Evolutionary conservation across 92 coral and sea anemone genomes (phyloP), one percentile per base, ranked within the genome.

Genomic region (Palythoa heliodiscus): DNA sequence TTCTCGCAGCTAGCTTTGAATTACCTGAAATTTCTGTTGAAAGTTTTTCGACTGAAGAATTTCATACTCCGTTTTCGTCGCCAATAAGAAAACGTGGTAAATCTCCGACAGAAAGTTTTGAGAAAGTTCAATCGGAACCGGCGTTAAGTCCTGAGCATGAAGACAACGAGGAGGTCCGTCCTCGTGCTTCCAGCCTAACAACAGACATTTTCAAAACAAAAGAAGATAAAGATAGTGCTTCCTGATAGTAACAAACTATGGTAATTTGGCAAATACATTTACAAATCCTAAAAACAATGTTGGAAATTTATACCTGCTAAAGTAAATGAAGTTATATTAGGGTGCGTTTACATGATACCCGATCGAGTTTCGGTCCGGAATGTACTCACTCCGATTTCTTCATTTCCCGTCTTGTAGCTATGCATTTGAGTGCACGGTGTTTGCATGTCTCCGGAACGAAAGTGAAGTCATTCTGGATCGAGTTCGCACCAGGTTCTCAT

Each of bases 41-140:
- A 64, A 80, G 73, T 23, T 73, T 43, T 66, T 40, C 84, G 14
- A 13, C 84, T 6, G 84, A 80, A 47, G 84, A 80, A 29, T 80
- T 80, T 48, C 72, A 64, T 70, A 66, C 84, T 15, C 84, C 84
- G 20, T 66, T 80, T 47, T 22, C 57, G 84, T 80, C 84, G 8
- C 84, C 84, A 52, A 23, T 25, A 66, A 43, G 23, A 14, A 64
- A 80, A 43, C 73, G 74, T 15, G 58, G 14, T 66, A 43, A 40
- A 70, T 29, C 54, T 23, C 73, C 23, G 40, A 20, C 38, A 48
- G 84, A 70, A 39, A 66, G 84, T 55, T 80, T 80, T 64, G 84
- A 80, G n/a, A 80, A 80, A 40, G 74, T 80, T 64, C 95, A 92
- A 66, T 94, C 98, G 50, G 98, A 88, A 38, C 98, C 98, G 5